Evolutionary conservation across 2,113 vertebrate species (phyloP), one percentile per base, ranked within the genome.

Genomic region (Taurulus bubalis): DNA sequence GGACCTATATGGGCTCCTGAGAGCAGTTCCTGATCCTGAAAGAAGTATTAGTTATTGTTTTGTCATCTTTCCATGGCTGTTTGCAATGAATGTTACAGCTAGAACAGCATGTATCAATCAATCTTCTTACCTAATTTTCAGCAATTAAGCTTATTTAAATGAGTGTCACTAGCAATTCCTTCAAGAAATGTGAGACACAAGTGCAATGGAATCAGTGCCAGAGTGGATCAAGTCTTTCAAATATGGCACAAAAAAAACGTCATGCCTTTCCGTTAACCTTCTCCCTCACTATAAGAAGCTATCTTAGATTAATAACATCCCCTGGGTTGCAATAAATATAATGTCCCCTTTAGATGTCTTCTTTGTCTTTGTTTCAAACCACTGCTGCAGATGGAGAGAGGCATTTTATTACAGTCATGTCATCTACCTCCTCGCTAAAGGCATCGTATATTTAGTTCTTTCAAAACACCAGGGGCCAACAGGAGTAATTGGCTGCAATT

Each of bases 401-500:
- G 24, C 64, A 51, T 26, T 70, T 70, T 34, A 73, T 66, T 47
- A 15, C 22, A 67, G 45, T 68, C 36, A 51, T 63, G 45, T 71
- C 42, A 49, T 78, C 77, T 38, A 32, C 58, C 68, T 60, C 22
- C 45, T 22, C 26, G 49, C 58, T 71, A 0, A 70, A 68, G 34
- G 40, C 55, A 40, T 45, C 15, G 10, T 32, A 75, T 77, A 71
- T 85, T 77, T 73, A 84, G 78, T 75, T 82, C 71, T 87, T 55
- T 4, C 62, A 49, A 85, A 84, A 83, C 84, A 79, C 45, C 26
- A 26, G 49, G 58, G 68, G 66, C 80, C 63, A 75, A 82, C 69
- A 60, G 60, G 80, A 87, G 80, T 84, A 90, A 93, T 89, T 87
- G 77, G 40, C 83, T 83, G 77, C 82, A 90, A 91, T 91, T 90